These are phyloP conservation scores for Madoqua kirkii DNA, from an alignment of 2,113 vertebrate genomes.

Conservation along the genomic window DNA sequence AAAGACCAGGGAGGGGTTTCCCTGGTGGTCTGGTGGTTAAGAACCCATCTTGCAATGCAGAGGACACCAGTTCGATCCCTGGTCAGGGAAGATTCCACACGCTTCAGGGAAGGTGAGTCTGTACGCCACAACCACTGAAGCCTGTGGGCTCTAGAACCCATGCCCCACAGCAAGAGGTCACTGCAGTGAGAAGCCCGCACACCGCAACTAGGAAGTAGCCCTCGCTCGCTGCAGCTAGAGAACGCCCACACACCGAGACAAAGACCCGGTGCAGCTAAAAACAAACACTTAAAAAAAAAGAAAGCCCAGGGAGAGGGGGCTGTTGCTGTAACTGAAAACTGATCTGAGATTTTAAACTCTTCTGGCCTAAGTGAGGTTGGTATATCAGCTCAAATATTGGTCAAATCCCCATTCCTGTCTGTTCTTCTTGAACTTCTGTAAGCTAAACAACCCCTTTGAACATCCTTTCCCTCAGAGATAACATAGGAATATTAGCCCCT, in stretches of 20 bases:
- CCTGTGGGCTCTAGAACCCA: background rate
- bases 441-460: background rate
- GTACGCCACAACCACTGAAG: background rate
- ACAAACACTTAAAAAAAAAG: background rate
- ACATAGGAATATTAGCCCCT: background rate
- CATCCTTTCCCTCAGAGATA: background rate
- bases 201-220: background rate
- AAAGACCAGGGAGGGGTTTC: background rate
- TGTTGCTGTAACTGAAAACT: background rate
- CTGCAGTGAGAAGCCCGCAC: accelerated
- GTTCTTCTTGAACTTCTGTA: background rate
- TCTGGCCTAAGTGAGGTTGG: background rate
- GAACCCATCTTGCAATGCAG: background rate
- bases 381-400: background rate
- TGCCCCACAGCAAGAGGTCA: background rate
- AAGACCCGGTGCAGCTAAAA: background rate
- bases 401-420: background rate
- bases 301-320: background rate
- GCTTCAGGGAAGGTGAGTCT: background rate
- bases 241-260: background rate
- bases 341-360: background rate
- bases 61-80: background rate
- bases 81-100: background rate
- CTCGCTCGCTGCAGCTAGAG: background rate
- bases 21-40: background rate